Evolutionary conservation across 1,140 invertebrate species (phyloP), one percentile per base, ranked within the genome.

Genomic region (Homalodisca vitripennis): DNA sequence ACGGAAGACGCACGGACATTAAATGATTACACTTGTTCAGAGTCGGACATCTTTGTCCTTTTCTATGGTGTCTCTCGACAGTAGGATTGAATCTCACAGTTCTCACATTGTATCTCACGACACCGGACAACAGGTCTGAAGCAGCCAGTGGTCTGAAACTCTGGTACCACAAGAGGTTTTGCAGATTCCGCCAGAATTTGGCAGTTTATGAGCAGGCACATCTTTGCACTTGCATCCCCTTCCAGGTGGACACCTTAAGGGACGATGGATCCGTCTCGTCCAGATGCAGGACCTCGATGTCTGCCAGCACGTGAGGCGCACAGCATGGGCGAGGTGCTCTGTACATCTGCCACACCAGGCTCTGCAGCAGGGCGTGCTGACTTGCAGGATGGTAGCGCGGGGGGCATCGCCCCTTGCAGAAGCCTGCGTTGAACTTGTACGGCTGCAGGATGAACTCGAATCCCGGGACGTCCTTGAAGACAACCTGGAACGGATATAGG

Each of bases 331-430:
- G 82, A 0, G 89, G 89, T 13, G 81, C 84, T 64, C 81, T 79
- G 64, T 79, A 80, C 53, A 80, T 80, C 71, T 87, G 82, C 82
- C 87, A 87, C 60, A 91, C 83, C 1, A 90, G 78, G 66, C 87
- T 87, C 77, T 92, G 90, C 34, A 92, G 78, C 2, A 89, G 79
- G 1, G 90, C 89, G 77, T 92, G 90, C 72, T 89, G 88, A 66
- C 87, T 85, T 1, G 89, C 88, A 10, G 86, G 84, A 76, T 90
- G 89, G 75, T 86, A 89, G 0, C 86, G 80, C 0, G 84, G 84
- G 10, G 88, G 88, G 77, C 90, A 92, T 34, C 86, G 81, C 1
- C 90, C 90, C 62, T 85, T 85, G 75, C 90, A 92, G 70, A 84
- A 89, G 17, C 88, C 89, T 1, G 89, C 89, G 74, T 92, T 89